phyloP scores from a whole-genome alignment of 2,113 vertebrate species.

The Barnardius zonarius region DNA sequence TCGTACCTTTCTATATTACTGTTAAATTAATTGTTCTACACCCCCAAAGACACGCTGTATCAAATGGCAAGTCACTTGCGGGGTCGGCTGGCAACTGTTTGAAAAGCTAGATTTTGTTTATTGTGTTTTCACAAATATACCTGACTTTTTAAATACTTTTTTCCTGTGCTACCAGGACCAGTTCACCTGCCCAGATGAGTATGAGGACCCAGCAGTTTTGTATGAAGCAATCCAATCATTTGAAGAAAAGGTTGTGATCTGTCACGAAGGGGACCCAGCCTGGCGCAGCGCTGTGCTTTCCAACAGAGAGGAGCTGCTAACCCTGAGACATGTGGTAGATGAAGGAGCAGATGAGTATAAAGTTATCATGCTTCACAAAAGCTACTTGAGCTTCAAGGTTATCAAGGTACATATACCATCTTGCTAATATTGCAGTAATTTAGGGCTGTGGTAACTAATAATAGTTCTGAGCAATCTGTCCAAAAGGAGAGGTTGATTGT shows the following conservation, averaged over 20 bases:
- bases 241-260: slow-evolving; percentile 91
- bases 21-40: background rate
- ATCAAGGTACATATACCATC: slow-evolving; percentile 84
- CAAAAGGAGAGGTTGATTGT: background rate
- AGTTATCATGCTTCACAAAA: slow-evolving; percentile 97
- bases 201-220: slow-evolving; percentile 87
- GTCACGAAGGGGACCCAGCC: slow-evolving; percentile 93
- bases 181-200: slow-evolving; percentile 97
- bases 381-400: slow-evolving; percentile 95
- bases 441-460: background rate
- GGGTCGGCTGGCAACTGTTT: background rate
- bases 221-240: slow-evolving; percentile 92
- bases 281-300: slow-evolving; percentile 92
- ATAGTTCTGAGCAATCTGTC: background rate
- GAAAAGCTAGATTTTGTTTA: background rate
- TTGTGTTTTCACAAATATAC: background rate
- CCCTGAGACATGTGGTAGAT: slow-evolving; percentile 92
- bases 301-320: slow-evolving; percentile 91
- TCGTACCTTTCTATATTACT: fast-evolving
- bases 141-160: background rate
- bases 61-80: background rate
- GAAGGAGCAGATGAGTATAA: slow-evolving; percentile 95
- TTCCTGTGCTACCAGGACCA: slow-evolving; percentile 81
- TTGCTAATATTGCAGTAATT: background rate
- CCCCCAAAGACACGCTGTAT: background rate